Percentiles rank a stretch among this genome's conserved stretches.
Conservation (phyloP, 2,888 invertebrate genomes). For the Agonum fuliginosum region DNA sequence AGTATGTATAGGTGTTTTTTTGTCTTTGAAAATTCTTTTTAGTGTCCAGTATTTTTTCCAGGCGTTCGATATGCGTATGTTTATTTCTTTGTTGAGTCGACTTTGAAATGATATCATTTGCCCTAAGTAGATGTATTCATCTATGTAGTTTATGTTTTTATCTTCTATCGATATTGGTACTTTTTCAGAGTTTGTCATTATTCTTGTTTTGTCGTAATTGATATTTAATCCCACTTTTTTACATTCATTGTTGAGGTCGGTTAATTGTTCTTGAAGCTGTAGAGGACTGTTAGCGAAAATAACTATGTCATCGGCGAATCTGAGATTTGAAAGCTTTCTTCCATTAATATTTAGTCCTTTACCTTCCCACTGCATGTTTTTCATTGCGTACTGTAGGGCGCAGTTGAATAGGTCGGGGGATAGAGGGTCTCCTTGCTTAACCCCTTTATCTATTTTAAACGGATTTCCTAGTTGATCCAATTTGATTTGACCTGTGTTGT, state of each 20-base stretch:
- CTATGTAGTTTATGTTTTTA: not conserved
- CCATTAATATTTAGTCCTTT: not conserved
- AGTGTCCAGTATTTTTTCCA: not conserved
- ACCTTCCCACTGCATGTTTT: not conserved
- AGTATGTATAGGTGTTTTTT: not conserved
- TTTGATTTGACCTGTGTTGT: slow-evolving; percentile 5
- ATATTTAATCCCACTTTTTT: not conserved
- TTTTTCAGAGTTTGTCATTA: not conserved
- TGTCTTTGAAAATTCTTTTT: slow-evolving; percentile 15
- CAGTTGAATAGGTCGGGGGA: slow-evolving; percentile 2
- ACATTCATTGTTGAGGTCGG: not conserved
- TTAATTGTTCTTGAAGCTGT: not conserved
- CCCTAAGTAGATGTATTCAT: not conserved
- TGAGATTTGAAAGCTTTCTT: not conserved
- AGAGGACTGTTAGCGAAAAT: not conserved
- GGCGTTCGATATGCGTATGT: not conserved
- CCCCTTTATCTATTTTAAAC: not conserved
- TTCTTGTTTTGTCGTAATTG: not conserved
- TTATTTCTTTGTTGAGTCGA: not conserved
- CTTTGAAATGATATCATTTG: not conserved
- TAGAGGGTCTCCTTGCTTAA: not conserved
- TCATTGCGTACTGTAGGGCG: not conserved
- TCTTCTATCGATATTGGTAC: not conserved
- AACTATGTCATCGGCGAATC: not conserved
- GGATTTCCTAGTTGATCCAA: not conserved